phyloP scores from a whole-genome alignment of 2,797 vertebrate genomes.

The Balearica regulorum region DNA sequence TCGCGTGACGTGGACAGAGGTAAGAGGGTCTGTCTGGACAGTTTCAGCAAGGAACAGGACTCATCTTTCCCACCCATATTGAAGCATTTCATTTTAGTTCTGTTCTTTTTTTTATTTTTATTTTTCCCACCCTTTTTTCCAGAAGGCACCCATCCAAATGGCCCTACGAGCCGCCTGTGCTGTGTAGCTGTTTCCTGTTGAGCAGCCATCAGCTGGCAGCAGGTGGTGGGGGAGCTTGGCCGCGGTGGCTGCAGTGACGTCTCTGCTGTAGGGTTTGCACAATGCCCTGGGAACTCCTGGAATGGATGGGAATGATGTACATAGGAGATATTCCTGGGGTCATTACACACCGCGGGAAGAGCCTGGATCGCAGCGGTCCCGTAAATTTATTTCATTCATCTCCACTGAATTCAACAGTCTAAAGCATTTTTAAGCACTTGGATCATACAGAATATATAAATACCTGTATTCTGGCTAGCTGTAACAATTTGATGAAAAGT shows the following conservation, averaged over 20 bases:
- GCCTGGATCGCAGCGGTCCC: neutral
- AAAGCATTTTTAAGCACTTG: conserved; percentile 45
- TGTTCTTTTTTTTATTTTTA: neutral
- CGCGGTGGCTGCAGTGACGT: neutral
- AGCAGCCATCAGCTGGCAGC: neutral
- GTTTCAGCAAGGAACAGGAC: neutral
- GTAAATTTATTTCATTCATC: conserved; percentile 39
- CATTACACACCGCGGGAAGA: neutral
- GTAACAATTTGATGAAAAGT: conserved; percentile 4
- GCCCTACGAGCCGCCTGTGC: neutral
- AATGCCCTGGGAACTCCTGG: neutral
- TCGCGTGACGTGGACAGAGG: rapidly evolving
- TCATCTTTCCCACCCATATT: neutral
- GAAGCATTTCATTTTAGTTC: neutral
- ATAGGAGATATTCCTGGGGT: conserved; percentile 10
- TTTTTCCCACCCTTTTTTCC: neutral
- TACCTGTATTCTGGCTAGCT: conserved; percentile 36
- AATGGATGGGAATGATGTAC: neutral
- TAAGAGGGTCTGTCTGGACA: neutral
- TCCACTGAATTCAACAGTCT: conserved; percentile 27
- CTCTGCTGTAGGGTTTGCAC: neutral
- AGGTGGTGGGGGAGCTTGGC: neutral
- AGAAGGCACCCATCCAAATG: neutral
- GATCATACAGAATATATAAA: conserved; percentile 50
- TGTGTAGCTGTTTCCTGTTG: neutral